A percentile compares a stretch with the other conserved stretches of the same genome.
phyloP scores from a whole-genome alignment of 35 echinoderm and acorn worm species.

The Strongylocentrotus purpuratus region DNA sequence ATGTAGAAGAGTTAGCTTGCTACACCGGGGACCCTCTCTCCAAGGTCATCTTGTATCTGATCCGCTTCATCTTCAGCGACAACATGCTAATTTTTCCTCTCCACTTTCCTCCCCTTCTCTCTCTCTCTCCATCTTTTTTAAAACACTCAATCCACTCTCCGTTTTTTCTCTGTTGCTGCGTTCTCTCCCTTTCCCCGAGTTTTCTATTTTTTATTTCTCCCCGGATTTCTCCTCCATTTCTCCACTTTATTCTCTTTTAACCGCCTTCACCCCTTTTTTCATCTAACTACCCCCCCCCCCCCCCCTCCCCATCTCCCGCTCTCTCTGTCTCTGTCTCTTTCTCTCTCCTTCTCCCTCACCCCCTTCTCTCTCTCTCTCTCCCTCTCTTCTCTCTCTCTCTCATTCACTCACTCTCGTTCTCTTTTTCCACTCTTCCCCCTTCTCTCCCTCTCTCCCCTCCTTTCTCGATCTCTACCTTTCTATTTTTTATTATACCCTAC shows the following conservation, averaged over 20 bases:
- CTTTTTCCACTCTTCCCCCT: background rate
- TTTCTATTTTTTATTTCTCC: too few species aligned
- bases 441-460: background rate
- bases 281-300: background rate
- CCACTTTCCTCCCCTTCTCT: background rate
- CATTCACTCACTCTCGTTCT: background rate
- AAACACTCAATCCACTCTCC: too few species aligned
- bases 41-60: slow-evolving; percentile 38
- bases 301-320: background rate
- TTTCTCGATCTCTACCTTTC: background rate
- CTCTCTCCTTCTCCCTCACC: background rate
- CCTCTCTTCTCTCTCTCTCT: background rate
- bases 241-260: too few species aligned
- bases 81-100: slow-evolving; percentile 37
- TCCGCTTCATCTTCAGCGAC: slow-evolving; percentile 30
- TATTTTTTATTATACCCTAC: background rate
- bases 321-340: background rate
- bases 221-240: too few species aligned
- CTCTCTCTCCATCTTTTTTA: background rate
- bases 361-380: background rate
- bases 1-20: slow-evolving; percentile 16
- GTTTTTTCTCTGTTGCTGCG: too few species aligned
- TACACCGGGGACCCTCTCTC: background rate
- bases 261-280: background rate
- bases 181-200: too few species aligned